Percentiles rank a stretch among this genome's conserved stretches.
Evolutionary conservation across 2,797 vertebrate genomes (phyloP).

Genomic region (Carcharodon carcharias): DNA sequence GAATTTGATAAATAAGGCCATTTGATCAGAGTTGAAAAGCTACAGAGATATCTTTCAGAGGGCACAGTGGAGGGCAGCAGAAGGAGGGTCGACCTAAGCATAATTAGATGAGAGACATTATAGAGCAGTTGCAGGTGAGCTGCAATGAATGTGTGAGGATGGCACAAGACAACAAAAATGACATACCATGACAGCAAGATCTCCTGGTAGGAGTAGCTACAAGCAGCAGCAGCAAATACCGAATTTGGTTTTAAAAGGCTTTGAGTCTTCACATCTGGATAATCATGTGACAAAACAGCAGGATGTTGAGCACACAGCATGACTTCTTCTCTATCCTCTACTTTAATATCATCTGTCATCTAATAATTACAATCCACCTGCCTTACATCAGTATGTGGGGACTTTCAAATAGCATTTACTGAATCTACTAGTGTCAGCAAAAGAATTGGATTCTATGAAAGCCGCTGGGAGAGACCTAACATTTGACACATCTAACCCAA

Average conservation of each 20-base stretch:
- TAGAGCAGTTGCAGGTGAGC: background rate
- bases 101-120: background rate
- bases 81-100: background rate
- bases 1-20: background rate
- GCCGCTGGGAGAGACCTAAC: background rate
- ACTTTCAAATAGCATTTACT: conserved; percentile 24
- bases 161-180: background rate
- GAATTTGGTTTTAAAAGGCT: conserved; percentile 19
- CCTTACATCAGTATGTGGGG: conserved; percentile 13
- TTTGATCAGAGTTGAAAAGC: background rate
- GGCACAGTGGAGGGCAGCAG: background rate
- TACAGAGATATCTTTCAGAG: background rate
- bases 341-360: conserved; percentile 32
- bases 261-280: conserved; percentile 17
- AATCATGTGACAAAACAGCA: conserved; percentile 26
- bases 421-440: conserved; percentile 6
- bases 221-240: background rate
- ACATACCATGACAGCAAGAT: background rate
- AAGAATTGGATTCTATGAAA: conserved; percentile 5
- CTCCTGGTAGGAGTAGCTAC: background rate
- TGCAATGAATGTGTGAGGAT: background rate
- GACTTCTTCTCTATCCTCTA: background rate
- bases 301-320: background rate
- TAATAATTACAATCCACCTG: conserved; percentile 30
- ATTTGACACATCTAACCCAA: background rate